Base-by-base conservation (phyloP, 2,113 vertebrate species). In the Phocoena sinus region DNA sequence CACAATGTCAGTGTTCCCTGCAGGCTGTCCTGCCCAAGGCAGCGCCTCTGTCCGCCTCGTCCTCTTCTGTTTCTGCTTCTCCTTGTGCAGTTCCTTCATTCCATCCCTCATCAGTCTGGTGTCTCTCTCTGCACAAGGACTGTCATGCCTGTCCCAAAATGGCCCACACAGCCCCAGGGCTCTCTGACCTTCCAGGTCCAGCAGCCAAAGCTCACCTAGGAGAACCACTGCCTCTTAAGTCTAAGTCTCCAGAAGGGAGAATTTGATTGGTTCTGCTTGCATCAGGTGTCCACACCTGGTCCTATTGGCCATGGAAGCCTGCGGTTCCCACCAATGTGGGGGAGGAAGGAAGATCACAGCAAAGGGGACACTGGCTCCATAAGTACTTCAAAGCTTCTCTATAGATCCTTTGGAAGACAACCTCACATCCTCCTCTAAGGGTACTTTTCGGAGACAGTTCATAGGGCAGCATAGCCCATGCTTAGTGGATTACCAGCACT, bases 1-100 rank as follows among this genome's bases (percentile, higher is more conserved):
- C 36, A 2, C 8, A 0, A 2, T 0, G 11, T 41, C 41, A 9
- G 11, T 12, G 14, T 17, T 20, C 20, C 71, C 70, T n/a, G 23
- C 36, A 10, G 47, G 38, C 8, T 47, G 26, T n/a, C 77, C 60
- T 26, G 6, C 6, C 38, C 68, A 6, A n/a, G 41, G 23, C 53
- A 58, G 18, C 0, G 0, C 86, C 38, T 74, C 73, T 41, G 14
- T 50, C 62, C 0, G 1, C 36, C 53, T 44, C 0, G 1, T 60
- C 21, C 36, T 84, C 79, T 21, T 81, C 80, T 70, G 31, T 62
- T 60, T 89, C 60, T 85, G 71, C 56, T 50, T 68, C 82, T 41
- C 31, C 20, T 60, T 73, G 56, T 53, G 58, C 56, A 6, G 11
- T 3, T 65, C 63, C 33, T 81, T 81, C 63, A 3, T 41, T 23